Conservation (phyloP, 2,888 invertebrate species). For the Mellilla xanthometata region DNA sequence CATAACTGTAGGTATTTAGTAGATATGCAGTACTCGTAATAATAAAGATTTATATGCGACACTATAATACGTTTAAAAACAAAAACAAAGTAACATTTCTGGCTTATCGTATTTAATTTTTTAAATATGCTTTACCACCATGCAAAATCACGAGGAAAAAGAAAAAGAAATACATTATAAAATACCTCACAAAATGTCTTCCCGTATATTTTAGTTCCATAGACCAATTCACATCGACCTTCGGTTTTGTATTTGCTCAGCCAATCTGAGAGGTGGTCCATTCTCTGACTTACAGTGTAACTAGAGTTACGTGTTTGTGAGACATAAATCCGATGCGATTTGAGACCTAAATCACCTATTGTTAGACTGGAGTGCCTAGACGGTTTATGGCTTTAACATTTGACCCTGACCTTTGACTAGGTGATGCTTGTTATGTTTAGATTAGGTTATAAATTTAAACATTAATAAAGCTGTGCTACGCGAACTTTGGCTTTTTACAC, state of each 20-base stretch:
- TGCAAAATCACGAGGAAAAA: no score
- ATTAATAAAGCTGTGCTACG: no score
- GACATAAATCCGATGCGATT: slow-evolving; percentile 11
- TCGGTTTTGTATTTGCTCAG: slow-evolving; percentile 40
- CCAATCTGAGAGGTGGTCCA: slow-evolving; percentile 38
- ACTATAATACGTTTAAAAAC: no score
- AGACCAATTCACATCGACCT: slow-evolving; percentile 26
- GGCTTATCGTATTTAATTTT: no score
- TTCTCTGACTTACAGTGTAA: slow-evolving; percentile 35
- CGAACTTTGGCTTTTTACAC: no score
- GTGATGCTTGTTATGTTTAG: not conserved
- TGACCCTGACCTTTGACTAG: slow-evolving; percentile 2
- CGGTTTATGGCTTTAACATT: not conserved
- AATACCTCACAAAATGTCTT: not conserved
- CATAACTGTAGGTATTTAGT: no score
- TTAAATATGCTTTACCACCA: no score
- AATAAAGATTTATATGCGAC: no score
- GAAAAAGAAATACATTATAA: no score
- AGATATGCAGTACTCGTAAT: no score
- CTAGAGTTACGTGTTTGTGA: slow-evolving; percentile 30
- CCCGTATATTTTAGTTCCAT: slow-evolving; percentile 5
- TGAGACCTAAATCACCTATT: slow-evolving; percentile 3
- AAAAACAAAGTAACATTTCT: no score
- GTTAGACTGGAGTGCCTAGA: not conserved
- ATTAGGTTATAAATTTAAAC: no score